Base-by-base conservation (phyloP, 2,888 invertebrate species). In the Meteorus colon region DNA sequence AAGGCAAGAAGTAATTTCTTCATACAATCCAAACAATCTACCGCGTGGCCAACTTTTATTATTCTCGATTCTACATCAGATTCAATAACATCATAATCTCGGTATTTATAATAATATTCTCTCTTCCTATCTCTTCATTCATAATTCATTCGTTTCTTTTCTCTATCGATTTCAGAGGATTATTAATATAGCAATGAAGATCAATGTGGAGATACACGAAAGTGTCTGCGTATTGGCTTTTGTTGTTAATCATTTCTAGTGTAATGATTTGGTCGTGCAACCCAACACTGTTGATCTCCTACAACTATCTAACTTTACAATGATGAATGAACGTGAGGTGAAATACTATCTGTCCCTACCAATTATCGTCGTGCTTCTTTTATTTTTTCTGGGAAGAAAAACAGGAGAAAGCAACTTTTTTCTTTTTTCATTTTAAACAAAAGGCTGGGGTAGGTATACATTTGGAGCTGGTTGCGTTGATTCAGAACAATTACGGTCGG, bases 11-110 rank as follows among this genome's bases (percentile, higher is more conserved):
- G 14, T 45, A 45, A 45, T 45, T 45, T 14, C 10, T 2, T 45
- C 45, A 10, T 45, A 8, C 12, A 45, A 45, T 48, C 16, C n/a
- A 48, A 48, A 48, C 4, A 5, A 48, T 48, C 4, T n/a, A n/a
- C 4, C 4, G n/a, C n/a, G 16, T 16, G 3, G 3, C 12, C 16
- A 27, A 68, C n/a, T 37, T 37, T 27, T 45, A 19, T 67, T 12
- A 16, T 14, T 24, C 14, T 31, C 12, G 6, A 68, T 55, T 29
- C 16, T 68, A 68, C n/a, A 29, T 68, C 31, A 68, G 51, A 45
- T 66, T 4, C 45, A 66, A 66, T 66, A 27, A 66, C 37, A 37
- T 65, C 19, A n/a, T 48, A n/a, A 48, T 48, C 48, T 48, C 48
- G 12, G 16, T 45, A 45, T 45, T 48, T n/a, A n/a, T 48, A 3